Conservation (phyloP, 2,888 invertebrate species). For the Harpagoxenus sublaevis region DNA sequence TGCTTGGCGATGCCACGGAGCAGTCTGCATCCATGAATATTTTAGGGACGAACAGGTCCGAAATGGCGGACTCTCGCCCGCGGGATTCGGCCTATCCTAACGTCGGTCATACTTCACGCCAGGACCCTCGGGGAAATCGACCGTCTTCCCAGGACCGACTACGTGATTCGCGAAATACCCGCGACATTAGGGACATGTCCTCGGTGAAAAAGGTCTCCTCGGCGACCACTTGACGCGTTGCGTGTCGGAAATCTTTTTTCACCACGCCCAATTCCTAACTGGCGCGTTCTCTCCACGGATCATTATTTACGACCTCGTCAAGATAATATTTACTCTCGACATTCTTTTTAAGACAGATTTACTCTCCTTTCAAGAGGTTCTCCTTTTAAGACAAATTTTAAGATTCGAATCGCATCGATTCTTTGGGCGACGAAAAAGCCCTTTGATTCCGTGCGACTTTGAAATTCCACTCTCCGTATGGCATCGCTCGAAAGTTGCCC, state of each 20-base stretch:
- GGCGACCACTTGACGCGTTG: conserved; percentile 22
- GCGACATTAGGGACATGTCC: conserved; percentile 36
- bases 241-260: background rate
- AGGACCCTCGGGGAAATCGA: conserved; percentile 60
- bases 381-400: background rate
- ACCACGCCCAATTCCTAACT: background rate
- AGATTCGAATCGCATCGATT: background rate
- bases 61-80: conserved; percentile 64
- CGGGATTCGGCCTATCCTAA: conserved; percentile 68
- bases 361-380: background rate
- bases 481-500: background rate
- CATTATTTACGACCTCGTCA: background rate
- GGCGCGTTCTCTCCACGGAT: background rate
- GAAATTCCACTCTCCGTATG: conserved; percentile 10
- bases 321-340: background rate
- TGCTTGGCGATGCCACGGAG: conserved; percentile 38
- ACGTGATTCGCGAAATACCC: conserved; percentile 52
- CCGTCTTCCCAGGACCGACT: conserved; percentile 33
- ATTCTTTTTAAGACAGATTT: background rate
- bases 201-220: conserved; percentile 22
- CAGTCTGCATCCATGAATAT: conserved; percentile 75
- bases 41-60: conserved; percentile 71
- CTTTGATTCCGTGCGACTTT: conserved; percentile 13
- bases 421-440: background rate
- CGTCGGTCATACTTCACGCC: conserved; percentile 71